phyloP scores from a whole-genome alignment of 2,113 vertebrate species.

The Actenoides lindsayi region DNA sequence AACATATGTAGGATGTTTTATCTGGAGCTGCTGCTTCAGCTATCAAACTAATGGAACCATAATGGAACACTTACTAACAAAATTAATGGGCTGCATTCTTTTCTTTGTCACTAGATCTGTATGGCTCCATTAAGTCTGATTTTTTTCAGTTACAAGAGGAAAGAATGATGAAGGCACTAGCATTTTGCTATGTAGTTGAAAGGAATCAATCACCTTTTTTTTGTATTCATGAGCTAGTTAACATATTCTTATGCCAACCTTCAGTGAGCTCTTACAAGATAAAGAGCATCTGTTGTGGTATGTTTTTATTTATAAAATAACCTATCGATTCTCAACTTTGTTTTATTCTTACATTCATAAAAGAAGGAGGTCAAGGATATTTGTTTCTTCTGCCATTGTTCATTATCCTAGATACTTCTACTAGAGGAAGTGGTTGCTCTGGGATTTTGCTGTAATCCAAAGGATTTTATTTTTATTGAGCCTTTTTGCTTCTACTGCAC shows the following conservation, averaged over 20 bases:
- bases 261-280: neutral
- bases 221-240: neutral
- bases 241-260: neutral
- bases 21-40: constrained; percentile 4
- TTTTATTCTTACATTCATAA: neutral
- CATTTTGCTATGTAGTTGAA: neutral
- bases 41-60: constrained; percentile 20
- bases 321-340: neutral
- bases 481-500: neutral
- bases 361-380: neutral
- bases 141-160: neutral
- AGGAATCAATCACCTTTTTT: neutral
- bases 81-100: constrained; percentile 42
- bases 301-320: neutral
- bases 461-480: constrained; percentile 69
- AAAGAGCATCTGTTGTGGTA: neutral
- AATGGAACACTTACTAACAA: constrained; percentile 27
- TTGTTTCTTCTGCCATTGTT: constrained; percentile 31
- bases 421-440: constrained; percentile 25
- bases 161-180: neutral
- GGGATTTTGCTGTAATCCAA: constrained; percentile 55
- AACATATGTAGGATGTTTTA: neutral
- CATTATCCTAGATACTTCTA: constrained; percentile 22
- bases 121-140: constrained; percentile 42
- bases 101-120: constrained; percentile 24